phyloP scores from a whole-genome alignment of 2,113 vertebrate species.

The Motacilla alba region DNA sequence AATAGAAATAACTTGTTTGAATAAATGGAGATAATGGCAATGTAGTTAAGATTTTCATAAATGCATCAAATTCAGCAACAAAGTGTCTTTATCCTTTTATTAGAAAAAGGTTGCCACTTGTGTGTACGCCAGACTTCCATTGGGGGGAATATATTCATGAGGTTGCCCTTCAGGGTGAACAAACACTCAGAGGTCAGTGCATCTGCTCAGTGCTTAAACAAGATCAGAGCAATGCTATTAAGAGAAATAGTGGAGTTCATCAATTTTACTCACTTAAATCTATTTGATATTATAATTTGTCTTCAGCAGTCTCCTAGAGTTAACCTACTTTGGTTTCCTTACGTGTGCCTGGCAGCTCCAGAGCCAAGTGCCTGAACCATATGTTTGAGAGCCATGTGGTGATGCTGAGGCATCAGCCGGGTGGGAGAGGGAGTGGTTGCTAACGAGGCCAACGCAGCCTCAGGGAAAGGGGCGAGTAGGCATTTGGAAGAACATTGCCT shows the following conservation, averaged over 20 bases:
- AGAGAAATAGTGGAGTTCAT: not conserved
- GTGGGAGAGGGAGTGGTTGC: not conserved
- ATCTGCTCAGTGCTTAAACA: not conserved
- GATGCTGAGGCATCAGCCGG: not conserved
- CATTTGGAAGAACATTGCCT: not conserved
- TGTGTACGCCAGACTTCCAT: not conserved
- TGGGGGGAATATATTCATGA: not conserved
- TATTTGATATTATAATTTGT: not conserved
- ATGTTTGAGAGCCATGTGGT: fast-evolving
- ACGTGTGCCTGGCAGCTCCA: not conserved
- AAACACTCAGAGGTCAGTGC: not conserved
- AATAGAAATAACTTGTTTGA: not conserved
- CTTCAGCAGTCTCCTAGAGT: not conserved
- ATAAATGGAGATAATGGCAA: not conserved
- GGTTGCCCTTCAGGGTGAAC: not conserved
- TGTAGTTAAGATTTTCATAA: not conserved
- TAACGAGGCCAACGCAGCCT: not conserved
- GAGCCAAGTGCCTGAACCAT: not conserved
- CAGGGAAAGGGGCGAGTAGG: not conserved
- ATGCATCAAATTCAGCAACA: not conserved
- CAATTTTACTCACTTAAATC: not conserved
- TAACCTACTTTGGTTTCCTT: not conserved
- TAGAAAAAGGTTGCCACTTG: not conserved
- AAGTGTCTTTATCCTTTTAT: not conserved
- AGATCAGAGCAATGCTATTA: not conserved